Percentiles rank a stretch among this genome's conserved stretches.
Conservation (phyloP, 2,113 vertebrate species). For the Mirounga angustirostris region DNA sequence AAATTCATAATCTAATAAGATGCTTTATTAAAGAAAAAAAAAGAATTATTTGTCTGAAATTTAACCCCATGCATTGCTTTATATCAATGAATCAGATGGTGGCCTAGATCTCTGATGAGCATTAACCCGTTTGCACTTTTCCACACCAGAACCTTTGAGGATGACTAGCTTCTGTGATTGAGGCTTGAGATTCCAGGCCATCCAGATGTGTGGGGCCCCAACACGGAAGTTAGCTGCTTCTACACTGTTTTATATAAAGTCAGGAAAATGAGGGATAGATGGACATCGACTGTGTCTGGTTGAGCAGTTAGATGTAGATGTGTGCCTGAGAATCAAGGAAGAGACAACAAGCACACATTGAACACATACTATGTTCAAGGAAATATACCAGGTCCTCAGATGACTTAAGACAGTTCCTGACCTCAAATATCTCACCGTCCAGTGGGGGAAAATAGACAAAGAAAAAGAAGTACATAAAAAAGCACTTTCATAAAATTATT, state of each 20-base stretch:
- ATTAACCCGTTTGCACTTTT: background rate
- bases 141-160: background rate
- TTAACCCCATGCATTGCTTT: background rate
- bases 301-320: background rate
- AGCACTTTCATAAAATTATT: background rate
- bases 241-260: background rate
- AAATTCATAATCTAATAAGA: background rate
- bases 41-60: background rate
- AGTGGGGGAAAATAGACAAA: background rate
- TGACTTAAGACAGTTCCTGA: background rate
- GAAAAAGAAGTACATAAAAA: background rate
- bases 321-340: background rate
- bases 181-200: too few species aligned
- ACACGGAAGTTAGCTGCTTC: rapidly evolving
- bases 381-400: background rate
- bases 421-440: background rate
- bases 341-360: background rate
- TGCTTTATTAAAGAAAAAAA: background rate
- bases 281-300: rapidly evolving
- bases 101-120: background rate
- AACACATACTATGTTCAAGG: background rate
- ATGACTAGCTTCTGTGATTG: background rate
- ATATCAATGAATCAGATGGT: background rate
- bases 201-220: rapidly evolving
- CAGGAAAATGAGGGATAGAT: rapidly evolving